Evolutionary conservation across 2,113 vertebrate species (phyloP).

Genomic region (Proteles cristata): DNA sequence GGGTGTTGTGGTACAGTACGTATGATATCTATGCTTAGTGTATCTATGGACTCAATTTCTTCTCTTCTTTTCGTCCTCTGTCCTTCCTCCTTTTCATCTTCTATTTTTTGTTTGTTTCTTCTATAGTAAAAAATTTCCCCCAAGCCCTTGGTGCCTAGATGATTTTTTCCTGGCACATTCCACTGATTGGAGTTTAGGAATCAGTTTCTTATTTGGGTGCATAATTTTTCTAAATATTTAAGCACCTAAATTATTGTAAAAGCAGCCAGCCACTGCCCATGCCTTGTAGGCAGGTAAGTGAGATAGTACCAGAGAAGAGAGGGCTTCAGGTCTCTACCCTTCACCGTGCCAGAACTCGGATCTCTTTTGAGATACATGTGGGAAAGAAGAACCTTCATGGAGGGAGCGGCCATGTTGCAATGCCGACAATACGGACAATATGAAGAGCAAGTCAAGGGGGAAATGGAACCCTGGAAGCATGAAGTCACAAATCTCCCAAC

Average conservation of each 20-base stretch:
- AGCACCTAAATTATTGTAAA: slow-evolving; percentile 25
- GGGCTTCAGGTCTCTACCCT: not conserved
- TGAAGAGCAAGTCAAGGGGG: not conserved
- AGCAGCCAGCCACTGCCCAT: not conserved
- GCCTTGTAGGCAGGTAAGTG: not conserved
- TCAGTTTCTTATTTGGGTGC: slow-evolving; percentile 19
- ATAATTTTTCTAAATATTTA: slow-evolving; percentile 44
- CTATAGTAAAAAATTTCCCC: slow-evolving; percentile 40
- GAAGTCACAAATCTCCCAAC: not conserved
- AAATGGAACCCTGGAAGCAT: not conserved
- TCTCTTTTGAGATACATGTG: not conserved
- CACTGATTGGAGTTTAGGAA: not conserved
- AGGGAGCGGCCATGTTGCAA: not conserved
- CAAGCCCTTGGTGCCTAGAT: not conserved
- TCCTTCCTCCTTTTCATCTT: not conserved
- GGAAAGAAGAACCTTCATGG: not conserved
- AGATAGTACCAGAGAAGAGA: not conserved
- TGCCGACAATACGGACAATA: not conserved
- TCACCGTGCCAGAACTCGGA: not conserved
- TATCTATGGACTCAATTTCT: not conserved
- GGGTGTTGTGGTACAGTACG: not conserved
- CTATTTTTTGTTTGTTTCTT: slow-evolving; percentile 20
- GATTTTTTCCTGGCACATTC: slow-evolving; percentile 11
- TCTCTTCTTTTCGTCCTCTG: not conserved
- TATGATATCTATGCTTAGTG: not conserved